These are phyloP conservation scores for Ypsolopha scabrella DNA, from an alignment of 2,888 invertebrate genomes.

Conservation along the genomic window DNA sequence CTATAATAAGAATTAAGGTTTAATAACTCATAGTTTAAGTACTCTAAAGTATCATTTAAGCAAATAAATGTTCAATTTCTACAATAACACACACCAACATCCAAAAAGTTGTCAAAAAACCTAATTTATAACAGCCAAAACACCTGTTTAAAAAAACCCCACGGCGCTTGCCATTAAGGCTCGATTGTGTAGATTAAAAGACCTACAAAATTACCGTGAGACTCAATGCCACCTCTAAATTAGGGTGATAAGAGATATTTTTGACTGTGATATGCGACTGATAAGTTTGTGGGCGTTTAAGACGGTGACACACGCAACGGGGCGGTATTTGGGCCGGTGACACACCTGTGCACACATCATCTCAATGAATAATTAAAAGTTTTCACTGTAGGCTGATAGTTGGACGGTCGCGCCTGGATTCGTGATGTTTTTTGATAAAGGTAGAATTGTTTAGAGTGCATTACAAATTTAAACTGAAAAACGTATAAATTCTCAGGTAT, in stretches of 20 bases:
- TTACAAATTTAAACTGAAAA: conserved; percentile 7
- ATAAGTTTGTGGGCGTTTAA: background rate
- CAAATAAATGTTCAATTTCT: too few species aligned
- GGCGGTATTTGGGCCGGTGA: conserved; percentile 38
- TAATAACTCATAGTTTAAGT: too few species aligned
- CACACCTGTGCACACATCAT: conserved; percentile 47
- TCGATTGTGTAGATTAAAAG: background rate
- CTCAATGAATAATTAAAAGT: conserved; percentile 36
- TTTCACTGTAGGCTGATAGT: background rate
- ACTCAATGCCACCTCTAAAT: too few species aligned
- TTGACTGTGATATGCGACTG: too few species aligned
- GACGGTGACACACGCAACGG: conserved; percentile 3
- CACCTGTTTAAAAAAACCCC: background rate
- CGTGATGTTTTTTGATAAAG: conserved; percentile 1
- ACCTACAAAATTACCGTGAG: too few species aligned
- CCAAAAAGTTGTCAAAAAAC: too few species aligned
- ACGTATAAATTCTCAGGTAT: too few species aligned
- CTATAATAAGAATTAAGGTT: too few species aligned
- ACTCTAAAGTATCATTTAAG: too few species aligned
- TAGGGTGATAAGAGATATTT: too few species aligned
- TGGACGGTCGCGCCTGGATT: conserved; percentile 3
- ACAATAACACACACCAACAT: too few species aligned
- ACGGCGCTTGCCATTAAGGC: background rate
- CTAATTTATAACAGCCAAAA: background rate
- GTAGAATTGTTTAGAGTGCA: conserved; percentile 3